Percentiles rank a stretch among this genome's conserved stretches.
phyloP scores from a whole-genome alignment of 2,797 vertebrate species.

The Acanthurus leucopareius region DNA sequence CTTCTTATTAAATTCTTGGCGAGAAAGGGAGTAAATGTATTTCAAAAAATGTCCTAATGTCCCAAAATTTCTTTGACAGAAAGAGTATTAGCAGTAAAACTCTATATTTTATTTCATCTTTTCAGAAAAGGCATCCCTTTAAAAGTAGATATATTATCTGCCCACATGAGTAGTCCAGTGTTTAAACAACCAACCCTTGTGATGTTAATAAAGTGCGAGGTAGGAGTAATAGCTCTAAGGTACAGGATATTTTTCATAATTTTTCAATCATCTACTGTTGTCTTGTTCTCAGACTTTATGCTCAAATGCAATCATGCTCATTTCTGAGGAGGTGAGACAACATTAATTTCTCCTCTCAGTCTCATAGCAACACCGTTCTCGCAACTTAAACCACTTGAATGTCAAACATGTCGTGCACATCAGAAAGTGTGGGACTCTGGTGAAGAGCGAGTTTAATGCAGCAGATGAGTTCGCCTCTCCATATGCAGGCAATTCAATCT shows the following conservation, averaged over 20 bases:
- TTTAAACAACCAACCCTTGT: not conserved
- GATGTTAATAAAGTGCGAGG: not conserved
- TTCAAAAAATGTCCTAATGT: not conserved
- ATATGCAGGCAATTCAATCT: slow-evolving; percentile 73
- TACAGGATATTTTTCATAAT: not conserved
- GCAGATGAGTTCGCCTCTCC: slow-evolving; percentile 76
- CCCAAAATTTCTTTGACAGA: not conserved
- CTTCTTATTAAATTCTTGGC: not conserved
- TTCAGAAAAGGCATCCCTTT: not conserved
- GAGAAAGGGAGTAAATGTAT: no score
- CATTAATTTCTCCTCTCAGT: slow-evolving; percentile 19
- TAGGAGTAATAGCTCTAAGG: not conserved
- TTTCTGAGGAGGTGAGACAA: slow-evolving; percentile 14
- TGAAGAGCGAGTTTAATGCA: slow-evolving; percentile 60
- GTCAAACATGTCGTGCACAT: not conserved
- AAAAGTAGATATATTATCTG: not conserved
- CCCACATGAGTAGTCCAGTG: not conserved
- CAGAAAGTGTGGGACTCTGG: slow-evolving; percentile 46
- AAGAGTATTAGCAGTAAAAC: not conserved
- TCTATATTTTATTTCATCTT: not conserved
- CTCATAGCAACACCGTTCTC: slow-evolving; percentile 15
- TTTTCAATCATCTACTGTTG: slow-evolving; percentile 2
- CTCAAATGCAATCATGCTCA: slow-evolving; percentile 14
- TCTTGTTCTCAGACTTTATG: not conserved
- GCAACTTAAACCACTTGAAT: slow-evolving; percentile 10